phyloP scores from a whole-genome alignment of 37 sponge, comb jelly and placozoan genomes.

The Chondrilla cf. caribensis region DNA sequence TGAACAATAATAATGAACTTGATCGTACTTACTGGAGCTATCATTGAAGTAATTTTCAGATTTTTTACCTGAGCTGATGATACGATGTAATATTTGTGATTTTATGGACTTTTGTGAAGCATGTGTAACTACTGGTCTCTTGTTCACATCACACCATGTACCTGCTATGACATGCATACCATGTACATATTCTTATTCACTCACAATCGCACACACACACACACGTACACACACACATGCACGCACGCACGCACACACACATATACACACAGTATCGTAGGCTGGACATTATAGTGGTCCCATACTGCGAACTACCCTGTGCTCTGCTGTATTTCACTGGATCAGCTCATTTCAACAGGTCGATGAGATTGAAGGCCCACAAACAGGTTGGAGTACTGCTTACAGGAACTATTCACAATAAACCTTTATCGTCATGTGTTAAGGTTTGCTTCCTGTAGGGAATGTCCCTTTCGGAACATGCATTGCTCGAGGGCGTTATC shows the following conservation, averaged over 20 bases:
- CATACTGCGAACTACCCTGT: slow-evolving; percentile 71
- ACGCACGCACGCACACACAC: neutral
- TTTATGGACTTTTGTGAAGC: too few species aligned
- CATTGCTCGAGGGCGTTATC: slow-evolving; percentile 65
- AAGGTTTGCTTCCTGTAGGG: slow-evolving; percentile 39
- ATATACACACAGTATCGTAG: slow-evolving; percentile 58
- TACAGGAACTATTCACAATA: neutral
- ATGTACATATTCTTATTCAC: too few species aligned
- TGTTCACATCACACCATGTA: too few species aligned
- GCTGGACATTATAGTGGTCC: slow-evolving; percentile 75
- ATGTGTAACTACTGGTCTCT: too few species aligned
- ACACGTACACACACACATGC: neutral
- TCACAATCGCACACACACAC: too few species aligned
- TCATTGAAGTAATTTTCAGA: too few species aligned
- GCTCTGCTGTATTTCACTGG: slow-evolving; percentile 88
- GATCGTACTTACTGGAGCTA: too few species aligned
- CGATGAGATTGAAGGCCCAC: slow-evolving; percentile 72
- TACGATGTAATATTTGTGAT: too few species aligned
- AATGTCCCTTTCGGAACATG: slow-evolving; percentile 79
- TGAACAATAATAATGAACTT: too few species aligned
- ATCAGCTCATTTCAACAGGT: slow-evolving; percentile 85
- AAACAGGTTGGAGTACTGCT: slow-evolving; percentile 47
- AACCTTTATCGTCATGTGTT: too few species aligned
- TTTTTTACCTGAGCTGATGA: too few species aligned
- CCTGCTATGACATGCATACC: too few species aligned